These are phyloP conservation scores for Calidris pygmaea DNA, from an alignment of 2,113 vertebrate genomes.

Conservation along the genomic window DNA sequence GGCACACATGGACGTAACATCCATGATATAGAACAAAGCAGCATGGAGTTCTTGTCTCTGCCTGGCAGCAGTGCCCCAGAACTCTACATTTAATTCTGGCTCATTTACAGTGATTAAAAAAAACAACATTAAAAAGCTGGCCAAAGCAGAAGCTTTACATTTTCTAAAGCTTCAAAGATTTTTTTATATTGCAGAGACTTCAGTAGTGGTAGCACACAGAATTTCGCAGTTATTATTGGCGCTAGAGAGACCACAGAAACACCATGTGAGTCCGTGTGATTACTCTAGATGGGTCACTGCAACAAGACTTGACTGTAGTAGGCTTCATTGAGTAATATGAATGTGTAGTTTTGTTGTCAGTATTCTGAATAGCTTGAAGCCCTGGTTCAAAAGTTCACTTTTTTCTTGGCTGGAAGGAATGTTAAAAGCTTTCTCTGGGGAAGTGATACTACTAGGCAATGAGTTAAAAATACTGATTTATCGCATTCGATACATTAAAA, in stretches of 20 bases:
- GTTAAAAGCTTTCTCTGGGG: background rate
- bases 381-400: slow-evolving; percentile 26
- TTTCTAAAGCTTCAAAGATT: background rate
- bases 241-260: background rate
- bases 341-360: slow-evolving; percentile 1
- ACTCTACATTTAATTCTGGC: background rate
- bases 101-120: background rate
- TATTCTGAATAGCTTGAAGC: background rate
- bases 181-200: background rate
- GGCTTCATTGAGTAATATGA: background rate
- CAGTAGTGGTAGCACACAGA: background rate
- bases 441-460: background rate
- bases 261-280: background rate
- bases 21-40: background rate
- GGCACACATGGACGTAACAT: rapidly evolving
- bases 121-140: background rate
- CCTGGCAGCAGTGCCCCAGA: background rate
- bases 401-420: slow-evolving; percentile 9
- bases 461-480: slow-evolving; percentile 29
- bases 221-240: background rate
- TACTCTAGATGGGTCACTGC: background rate
- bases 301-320: background rate
- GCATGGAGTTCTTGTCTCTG: background rate
- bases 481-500: background rate
- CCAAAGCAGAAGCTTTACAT: background rate